Percentiles rank a stretch among this genome's conserved stretches.
These are phyloP conservation scores for Erythrocebus patas DNA, from an alignment of 2,113 vertebrate species.

Conservation along the genomic window DNA sequence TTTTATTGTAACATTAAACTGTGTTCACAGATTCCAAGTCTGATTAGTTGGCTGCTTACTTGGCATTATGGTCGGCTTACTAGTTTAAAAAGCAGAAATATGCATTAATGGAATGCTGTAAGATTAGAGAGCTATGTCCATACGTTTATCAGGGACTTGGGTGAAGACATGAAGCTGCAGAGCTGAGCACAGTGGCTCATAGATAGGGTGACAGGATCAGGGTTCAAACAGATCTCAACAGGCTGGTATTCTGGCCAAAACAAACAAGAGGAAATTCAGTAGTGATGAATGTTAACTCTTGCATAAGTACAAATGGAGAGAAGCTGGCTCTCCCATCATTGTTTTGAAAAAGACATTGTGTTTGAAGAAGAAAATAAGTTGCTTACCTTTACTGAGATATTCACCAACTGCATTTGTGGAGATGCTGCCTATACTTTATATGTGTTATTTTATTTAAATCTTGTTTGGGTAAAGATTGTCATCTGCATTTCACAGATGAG, in stretches of 20 bases:
- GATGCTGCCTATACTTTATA: not conserved
- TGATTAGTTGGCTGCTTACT: slow-evolving; percentile 11
- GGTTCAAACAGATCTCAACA: not conserved
- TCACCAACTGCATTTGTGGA: not conserved
- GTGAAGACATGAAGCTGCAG: not conserved
- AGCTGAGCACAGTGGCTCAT: not conserved
- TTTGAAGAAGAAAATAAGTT: not conserved
- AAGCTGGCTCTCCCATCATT: not conserved
- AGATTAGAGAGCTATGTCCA: not conserved
- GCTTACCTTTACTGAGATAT: not conserved
- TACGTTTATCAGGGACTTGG: not conserved
- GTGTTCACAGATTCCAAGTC: not conserved
- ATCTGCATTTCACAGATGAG: not conserved
- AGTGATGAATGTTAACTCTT: not conserved
- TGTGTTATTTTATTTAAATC: not conserved
- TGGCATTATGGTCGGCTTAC: not conserved
- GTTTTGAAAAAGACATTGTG: not conserved
- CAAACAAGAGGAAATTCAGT: not conserved
- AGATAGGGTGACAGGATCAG: not conserved
- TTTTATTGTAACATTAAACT: slow-evolving; percentile 16
- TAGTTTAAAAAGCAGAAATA: not conserved
- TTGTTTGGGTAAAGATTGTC: not conserved
- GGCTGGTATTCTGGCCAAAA: not conserved
- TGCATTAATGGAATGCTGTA: not conserved
- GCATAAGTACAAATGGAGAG: not conserved